A percentile compares a stretch with the other conserved stretches of the same genome.
These are phyloP conservation scores for Cephus pulcher DNA, from an alignment of 2,888 invertebrate genomes.

Conservation along the genomic window DNA sequence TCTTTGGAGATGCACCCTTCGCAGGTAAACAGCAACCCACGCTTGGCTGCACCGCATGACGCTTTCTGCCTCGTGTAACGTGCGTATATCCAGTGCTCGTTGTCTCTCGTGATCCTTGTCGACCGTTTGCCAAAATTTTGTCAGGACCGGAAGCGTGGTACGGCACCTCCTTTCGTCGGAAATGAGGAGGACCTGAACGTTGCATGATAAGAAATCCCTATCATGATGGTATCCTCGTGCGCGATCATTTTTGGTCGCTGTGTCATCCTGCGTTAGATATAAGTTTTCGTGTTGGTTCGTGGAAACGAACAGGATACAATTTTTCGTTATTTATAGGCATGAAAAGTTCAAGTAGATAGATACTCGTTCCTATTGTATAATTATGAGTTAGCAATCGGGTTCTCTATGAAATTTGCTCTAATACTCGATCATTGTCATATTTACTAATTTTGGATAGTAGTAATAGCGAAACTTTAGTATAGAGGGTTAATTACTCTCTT, in stretches of 20 bases:
- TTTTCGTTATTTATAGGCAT: neutral
- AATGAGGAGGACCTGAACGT: neutral
- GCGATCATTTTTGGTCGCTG: neutral
- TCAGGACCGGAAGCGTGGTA: neutral
- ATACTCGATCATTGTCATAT: neutral
- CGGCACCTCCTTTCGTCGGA: neutral
- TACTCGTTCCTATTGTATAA: no score
- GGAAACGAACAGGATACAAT: neutral
- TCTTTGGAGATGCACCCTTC: slow-evolving; percentile 87
- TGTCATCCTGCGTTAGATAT: neutral
- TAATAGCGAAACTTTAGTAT: neutral
- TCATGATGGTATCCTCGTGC: neutral
- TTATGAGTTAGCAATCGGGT: no score
- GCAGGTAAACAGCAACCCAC: slow-evolving; percentile 77
- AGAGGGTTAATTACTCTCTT: neutral
- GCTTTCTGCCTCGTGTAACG: slow-evolving; percentile 64
- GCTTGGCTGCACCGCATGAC: slow-evolving; percentile 68
- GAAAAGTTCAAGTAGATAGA: no score
- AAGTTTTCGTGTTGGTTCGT: neutral
- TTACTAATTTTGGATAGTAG: neutral
- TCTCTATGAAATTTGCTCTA: no score
- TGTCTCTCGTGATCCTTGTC: slow-evolving; percentile 60
- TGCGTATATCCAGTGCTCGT: slow-evolving; percentile 54
- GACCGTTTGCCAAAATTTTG: slow-evolving; percentile 47
- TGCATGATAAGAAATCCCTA: neutral